Evolutionary conservation across 2,797 vertebrate species (phyloP).

Genomic region (Diplodus puntazzo): DNA sequence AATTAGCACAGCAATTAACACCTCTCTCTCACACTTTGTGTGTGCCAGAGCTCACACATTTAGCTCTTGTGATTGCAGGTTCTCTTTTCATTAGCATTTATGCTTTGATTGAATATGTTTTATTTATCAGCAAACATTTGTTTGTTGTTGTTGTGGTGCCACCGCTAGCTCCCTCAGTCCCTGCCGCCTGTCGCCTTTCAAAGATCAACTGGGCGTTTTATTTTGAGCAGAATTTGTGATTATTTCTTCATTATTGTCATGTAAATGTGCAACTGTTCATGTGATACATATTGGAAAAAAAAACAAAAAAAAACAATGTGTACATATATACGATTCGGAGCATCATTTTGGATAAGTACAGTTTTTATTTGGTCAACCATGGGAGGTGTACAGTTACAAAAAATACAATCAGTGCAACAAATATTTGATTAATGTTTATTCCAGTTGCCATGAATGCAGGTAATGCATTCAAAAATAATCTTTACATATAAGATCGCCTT

Average conservation of each 20-base stretch:
- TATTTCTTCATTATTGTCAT: neutral
- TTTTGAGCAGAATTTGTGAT: slow-evolving; percentile 1
- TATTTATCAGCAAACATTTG: slow-evolving; percentile 83
- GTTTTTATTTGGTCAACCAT: neutral
- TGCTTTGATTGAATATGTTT: slow-evolving; percentile 82
- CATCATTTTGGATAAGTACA: accelerated
- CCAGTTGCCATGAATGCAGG: neutral
- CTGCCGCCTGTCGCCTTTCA: slow-evolving; percentile 33
- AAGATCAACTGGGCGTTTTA: slow-evolving; percentile 19
- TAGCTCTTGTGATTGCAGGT: slow-evolving; percentile 73
- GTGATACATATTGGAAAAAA: neutral
- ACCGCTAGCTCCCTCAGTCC: slow-evolving; percentile 45
- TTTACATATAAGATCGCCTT: neutral
- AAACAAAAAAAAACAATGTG: neutral
- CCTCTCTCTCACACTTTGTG: slow-evolving; percentile 87
- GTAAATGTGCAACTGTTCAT: neutral
- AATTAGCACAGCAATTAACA: slow-evolving; percentile 99
- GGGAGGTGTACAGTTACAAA: neutral
- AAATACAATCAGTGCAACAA: neutral
- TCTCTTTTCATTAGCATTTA: slow-evolving; percentile 83
- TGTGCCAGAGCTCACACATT: slow-evolving; percentile 80
- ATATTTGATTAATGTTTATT: neutral
- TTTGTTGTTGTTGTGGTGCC: slow-evolving; percentile 73
- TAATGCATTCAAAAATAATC: neutral
- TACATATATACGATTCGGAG: neutral